Evolutionary conservation across 1,140 invertebrate species (phyloP).

Genomic region (Nymphalis io): DNA sequence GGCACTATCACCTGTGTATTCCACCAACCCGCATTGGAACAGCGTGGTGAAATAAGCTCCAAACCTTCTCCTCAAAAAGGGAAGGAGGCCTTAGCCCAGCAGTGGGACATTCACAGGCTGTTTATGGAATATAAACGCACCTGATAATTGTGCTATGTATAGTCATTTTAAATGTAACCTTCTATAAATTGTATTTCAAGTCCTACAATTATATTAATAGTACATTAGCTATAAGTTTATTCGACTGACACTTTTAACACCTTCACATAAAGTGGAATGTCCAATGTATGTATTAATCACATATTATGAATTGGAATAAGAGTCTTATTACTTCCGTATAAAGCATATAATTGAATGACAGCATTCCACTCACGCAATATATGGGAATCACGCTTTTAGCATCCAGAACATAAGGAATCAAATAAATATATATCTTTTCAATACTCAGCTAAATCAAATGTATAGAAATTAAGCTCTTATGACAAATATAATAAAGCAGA

Average conservation of each 20-base stretch:
- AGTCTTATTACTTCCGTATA: background rate
- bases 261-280: background rate
- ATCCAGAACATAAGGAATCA: conserved; percentile 1
- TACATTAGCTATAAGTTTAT: background rate
- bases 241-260: background rate
- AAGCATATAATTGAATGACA: background rate
- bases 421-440: background rate
- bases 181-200: background rate
- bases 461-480: background rate
- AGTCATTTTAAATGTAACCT: conserved; percentile 1
- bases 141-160: no score
- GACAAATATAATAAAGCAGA: background rate
- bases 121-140: no score
- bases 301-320: background rate
- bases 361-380: background rate
- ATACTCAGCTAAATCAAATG: background rate
- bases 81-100: no score
- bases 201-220: background rate
- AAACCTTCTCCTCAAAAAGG: no score
- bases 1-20: no score
- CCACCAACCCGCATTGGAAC: no score
- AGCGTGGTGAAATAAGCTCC: no score
- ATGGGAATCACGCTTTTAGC: conserved; percentile 1
- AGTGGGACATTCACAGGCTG: no score
- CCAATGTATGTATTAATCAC: background rate